Evolutionary conservation across 2,888 invertebrate genomes (phyloP).

Genomic region (Eupeodes latifasciatus): DNA sequence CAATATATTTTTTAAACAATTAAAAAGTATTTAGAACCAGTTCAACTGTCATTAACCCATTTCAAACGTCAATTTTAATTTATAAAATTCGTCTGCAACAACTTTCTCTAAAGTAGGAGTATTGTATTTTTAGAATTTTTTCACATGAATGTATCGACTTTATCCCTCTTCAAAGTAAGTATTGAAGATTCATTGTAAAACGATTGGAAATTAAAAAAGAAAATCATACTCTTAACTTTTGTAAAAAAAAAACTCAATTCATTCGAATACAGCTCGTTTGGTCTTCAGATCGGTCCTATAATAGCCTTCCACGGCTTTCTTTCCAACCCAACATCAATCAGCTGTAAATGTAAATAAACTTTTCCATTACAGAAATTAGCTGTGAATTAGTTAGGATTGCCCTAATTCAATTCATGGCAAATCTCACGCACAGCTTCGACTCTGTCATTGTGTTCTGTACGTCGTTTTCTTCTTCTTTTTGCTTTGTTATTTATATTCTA

Average conservation of each 20-base stretch:
- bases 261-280: not conserved
- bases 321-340: slow-evolving; percentile 48
- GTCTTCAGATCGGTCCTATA: slow-evolving; percentile 6
- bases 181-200: not conserved
- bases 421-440: slow-evolving; percentile 53
- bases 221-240: not conserved
- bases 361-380: slow-evolving; percentile 83
- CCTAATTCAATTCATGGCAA: slow-evolving; percentile 72
- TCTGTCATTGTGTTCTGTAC: slow-evolving; percentile 28
- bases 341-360: slow-evolving; percentile 79
- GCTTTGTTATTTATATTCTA: slow-evolving; percentile 5
- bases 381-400: slow-evolving; percentile 80
- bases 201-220: not conserved
- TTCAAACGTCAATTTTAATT: too few species aligned
- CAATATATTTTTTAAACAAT: too few species aligned
- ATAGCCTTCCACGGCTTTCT: not conserved
- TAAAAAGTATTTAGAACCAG: too few species aligned
- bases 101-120: too few species aligned
- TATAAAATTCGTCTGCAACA: too few species aligned
- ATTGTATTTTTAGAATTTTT: too few species aligned
- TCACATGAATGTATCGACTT: too few species aligned
- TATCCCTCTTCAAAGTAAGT: not conserved
- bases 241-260: not conserved
- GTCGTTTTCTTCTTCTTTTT: slow-evolving; percentile 18
- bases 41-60: too few species aligned